Evolutionary conservation across 2,797 vertebrate genomes (phyloP).

Genomic region (Chloroceryle inda): DNA sequence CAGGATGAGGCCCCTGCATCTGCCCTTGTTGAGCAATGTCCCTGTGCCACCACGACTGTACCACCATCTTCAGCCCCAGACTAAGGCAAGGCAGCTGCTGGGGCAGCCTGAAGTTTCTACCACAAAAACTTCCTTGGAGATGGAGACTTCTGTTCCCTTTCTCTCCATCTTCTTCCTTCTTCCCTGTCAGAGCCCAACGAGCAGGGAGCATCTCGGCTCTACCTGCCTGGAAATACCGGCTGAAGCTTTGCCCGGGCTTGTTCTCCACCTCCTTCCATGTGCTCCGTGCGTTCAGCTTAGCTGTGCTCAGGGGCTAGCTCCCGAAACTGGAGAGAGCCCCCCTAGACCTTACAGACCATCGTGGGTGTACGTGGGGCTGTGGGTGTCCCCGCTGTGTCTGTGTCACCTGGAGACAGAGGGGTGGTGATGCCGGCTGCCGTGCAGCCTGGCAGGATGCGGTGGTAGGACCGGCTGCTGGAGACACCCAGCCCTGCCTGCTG

Average conservation of each 20-base stretch:
- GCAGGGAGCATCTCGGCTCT: background rate
- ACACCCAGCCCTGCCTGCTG: background rate
- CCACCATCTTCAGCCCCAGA: background rate
- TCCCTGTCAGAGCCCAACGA: fast-evolving
- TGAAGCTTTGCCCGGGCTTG: conserved; percentile 59
- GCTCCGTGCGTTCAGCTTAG: fast-evolving
- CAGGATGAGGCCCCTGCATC: background rate
- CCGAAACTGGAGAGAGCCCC: background rate
- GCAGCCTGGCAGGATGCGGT: no score
- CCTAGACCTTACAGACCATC: fast-evolving
- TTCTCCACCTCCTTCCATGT: background rate
- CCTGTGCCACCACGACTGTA: fast-evolving
- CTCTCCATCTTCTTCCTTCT: background rate
- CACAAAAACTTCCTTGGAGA: fast-evolving
- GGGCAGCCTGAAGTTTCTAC: background rate
- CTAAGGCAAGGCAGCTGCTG: fast-evolving
- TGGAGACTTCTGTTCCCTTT: background rate
- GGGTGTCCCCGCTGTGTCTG: fast-evolving
- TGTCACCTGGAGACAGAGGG: fast-evolving
- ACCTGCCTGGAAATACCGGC: background rate
- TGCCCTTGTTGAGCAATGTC: fast-evolving
- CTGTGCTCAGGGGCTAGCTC: background rate
- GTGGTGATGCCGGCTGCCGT: background rate
- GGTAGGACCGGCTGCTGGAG: background rate
- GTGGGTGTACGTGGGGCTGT: fast-evolving